Evolutionary conservation across 2,888 invertebrate genomes (phyloP), one percentile per base, ranked within the genome.

Genomic region (Microplitis deprimator): DNA sequence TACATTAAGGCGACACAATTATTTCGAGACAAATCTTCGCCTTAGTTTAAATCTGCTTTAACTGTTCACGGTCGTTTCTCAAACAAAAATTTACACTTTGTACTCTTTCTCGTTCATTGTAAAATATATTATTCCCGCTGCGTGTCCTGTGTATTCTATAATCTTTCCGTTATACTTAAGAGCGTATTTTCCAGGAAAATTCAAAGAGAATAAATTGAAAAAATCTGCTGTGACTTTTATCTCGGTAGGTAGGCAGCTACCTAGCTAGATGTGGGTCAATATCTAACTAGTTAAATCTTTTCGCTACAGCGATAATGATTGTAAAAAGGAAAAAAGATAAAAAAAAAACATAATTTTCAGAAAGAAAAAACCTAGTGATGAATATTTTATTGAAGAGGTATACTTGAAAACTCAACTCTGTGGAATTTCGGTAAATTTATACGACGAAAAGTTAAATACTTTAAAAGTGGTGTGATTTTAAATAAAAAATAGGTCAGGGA

Each of bases 401-500:
- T 50, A 13, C 50, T 50, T 50, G 13, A 50, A 13, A 50, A 50
- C 10, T 50, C 50, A 50, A 8, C 50, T 50, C 13, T 29, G 29
- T 29, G 29, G 29, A 29, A 29, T 29, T 29, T 29, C 29, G 4
- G 29, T 29, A 13, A 38, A 65, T 65, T 65, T 62, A 29, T 29
- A 65, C 13, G 7, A 3, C 38, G 13, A 65, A 65, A 20, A 29
- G 39, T 10, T n/a, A 64, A 64, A 61, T 39, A 13, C 39, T 61
- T 71, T 71, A 38, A 17, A 13, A 59, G 10, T 59, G n/a, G 59
- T 62, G 62, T 13, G 7, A 71, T 64, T 72, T 41, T 50, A 13
- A 13, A 50, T 50, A 13, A 50, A 64, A 72, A 72, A 64, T 72
- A 20, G 64, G 64, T 65, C 64, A 64, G 64, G 72, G 64, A 41